Evolutionary conservation across 2,797 vertebrate species (phyloP).

Genomic region (Tragopan temminckii): DNA sequence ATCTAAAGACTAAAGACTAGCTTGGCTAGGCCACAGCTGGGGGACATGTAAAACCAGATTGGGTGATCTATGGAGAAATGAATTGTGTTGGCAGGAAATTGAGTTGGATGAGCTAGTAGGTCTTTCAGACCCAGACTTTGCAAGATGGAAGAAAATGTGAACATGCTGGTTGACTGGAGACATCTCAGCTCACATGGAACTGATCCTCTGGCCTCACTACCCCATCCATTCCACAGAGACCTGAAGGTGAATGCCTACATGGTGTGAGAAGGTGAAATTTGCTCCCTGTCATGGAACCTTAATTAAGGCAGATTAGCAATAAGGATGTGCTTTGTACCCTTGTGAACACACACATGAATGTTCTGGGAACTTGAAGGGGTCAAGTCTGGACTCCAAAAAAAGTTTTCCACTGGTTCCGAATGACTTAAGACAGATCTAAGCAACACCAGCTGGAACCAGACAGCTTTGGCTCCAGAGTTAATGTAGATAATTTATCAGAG

Average conservation of each 20-base stretch:
- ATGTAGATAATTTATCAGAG: conserved; percentile 82
- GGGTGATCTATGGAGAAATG: background rate
- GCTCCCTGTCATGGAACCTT: background rate
- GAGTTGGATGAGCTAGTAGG: background rate
- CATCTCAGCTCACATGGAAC: accelerated
- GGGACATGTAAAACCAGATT: background rate
- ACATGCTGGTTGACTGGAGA: background rate
- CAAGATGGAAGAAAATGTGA: background rate
- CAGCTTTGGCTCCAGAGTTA: conserved; percentile 81
- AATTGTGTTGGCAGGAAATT: background rate
- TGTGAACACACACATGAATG: background rate
- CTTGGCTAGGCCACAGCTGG: background rate
- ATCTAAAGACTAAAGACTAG: accelerated
- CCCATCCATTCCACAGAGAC: background rate
- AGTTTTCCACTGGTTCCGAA: conserved; percentile 77
- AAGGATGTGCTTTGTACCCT: background rate
- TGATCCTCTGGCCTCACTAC: background rate
- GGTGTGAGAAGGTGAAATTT: background rate
- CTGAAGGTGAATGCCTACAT: background rate
- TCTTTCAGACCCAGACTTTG: background rate
- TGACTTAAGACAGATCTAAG: conserved; percentile 82
- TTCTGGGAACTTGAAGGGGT: conserved; percentile 61
- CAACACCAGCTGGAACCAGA: conserved; percentile 81
- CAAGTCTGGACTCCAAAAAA: conserved; percentile 70
- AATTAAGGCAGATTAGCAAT: background rate